Evolutionary conservation across 2,797 vertebrate genomes (phyloP).

Genomic region (Scomberomorus guttatus): DNA sequence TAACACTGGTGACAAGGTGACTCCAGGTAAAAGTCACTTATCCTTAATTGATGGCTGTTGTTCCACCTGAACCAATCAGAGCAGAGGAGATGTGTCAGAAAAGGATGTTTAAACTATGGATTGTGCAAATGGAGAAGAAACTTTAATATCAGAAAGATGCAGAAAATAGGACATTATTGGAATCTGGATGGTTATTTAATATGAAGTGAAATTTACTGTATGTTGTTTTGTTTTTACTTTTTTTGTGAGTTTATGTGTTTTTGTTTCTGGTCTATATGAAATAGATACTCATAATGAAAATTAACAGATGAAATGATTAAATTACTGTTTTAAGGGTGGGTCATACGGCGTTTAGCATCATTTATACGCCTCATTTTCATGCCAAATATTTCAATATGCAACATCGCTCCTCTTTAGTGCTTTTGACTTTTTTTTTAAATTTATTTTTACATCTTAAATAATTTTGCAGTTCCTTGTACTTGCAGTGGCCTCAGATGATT

Average conservation of each 20-base stretch:
- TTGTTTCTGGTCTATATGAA: too few species aligned
- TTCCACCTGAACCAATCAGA: constrained; percentile 26
- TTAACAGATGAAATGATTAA: neutral
- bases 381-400: too few species aligned
- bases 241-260: too few species aligned
- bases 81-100: constrained; percentile 5
- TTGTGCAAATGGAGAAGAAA: neutral
- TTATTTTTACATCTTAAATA: neutral
- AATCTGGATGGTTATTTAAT: too few species aligned
- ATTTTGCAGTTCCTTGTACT: neutral
- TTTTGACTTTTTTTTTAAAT: too few species aligned
- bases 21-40: neutral
- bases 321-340: neutral
- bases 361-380: too few species aligned
- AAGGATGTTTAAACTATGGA: constrained; percentile 1
- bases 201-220: neutral
- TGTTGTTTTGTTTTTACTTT: neutral
- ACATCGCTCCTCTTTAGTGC: too few species aligned
- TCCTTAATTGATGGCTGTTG: neutral
- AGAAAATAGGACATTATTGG: too few species aligned
- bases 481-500: constrained; percentile 3
- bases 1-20: neutral
- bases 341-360: too few species aligned
- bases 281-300: neutral
- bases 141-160: neutral